Base-by-base conservation (phyloP, 1,140 invertebrate genomes). In the Oscheius sp. region DNA sequence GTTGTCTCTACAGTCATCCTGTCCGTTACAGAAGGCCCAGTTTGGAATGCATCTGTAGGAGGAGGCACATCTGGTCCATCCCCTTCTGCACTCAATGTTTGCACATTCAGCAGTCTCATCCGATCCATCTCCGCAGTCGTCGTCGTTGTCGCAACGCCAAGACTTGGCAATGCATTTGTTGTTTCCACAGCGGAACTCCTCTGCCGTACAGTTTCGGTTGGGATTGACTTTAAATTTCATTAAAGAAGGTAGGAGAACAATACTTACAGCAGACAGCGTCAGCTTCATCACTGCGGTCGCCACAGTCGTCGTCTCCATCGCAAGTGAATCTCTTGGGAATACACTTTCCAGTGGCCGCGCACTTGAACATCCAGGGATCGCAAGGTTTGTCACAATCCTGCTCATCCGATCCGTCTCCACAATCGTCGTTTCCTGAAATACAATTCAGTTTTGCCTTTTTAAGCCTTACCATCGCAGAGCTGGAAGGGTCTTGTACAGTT, bases 281-380 rank as follows among this genome's bases (percentile, higher is more conserved):
- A 0, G 74, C 62, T 59, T 84, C 84, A 46, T 83, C 82, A 3
- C 65, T 73, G 20, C 82, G 26, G 52, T 85, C 84, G 1, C 82
- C 83, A 73, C 82, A 84, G 62, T 84, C 82, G 68, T 83, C 80
- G 59, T 84, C 83, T 55, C 83, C 84, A 82, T 97, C 94, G 84
- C 95, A 97, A 79, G 92, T 92, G 94, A 95, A 99, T 45, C 92
- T 91, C 35, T 91, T 90, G 20, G 96, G 89, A 68, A 98, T 95
- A 85, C 95, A 98, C 90, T 82, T 91, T 0, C 94, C 94, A 74
- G 91, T 94, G 0, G 89, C 89, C 78, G 90, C 90, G 82, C 94
- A 97, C 83, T 96, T 95, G 84, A 95, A 96, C 84, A 83, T 82
- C 82, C 82, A 85, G 18, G 75, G 73, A 74, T 84, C 82, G 66